Evolutionary conservation across 2,888 invertebrate species (phyloP).

Genomic region (Temnothorax ravouxi): DNA sequence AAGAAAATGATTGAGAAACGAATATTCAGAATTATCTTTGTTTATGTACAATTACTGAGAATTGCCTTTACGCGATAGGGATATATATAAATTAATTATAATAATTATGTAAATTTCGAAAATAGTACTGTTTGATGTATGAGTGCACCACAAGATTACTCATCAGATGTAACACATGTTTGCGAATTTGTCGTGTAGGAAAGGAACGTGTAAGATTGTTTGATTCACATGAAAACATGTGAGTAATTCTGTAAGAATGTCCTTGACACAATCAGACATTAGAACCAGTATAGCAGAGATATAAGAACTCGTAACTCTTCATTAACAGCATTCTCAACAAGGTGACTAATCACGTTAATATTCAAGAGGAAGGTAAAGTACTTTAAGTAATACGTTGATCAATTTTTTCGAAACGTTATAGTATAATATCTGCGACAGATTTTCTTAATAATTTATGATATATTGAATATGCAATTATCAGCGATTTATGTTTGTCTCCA

Average conservation of each 20-base stretch:
- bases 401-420: neutral
- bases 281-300: neutral
- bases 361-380: neutral
- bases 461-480: neutral
- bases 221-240: neutral
- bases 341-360: neutral
- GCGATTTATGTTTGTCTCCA: neutral
- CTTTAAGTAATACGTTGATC: neutral
- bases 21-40: neutral
- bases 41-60: neutral
- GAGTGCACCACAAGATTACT: neutral
- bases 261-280: neutral
- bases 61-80: neutral
- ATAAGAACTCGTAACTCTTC: conserved; percentile 10
- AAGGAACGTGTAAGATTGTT: neutral
- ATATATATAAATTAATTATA: neutral
- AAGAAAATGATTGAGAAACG: neutral
- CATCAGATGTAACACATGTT: neutral
- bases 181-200: neutral
- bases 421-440: neutral
- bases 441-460: neutral
- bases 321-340: neutral
- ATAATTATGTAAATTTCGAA: neutral
- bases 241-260: conserved; percentile 1
- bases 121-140: neutral